A percentile compares a stretch with the other conserved stretches of the same genome.
Evolutionary conservation across 2,113 vertebrate species (phyloP).

Genomic region (Toxotes chatareus): DNA sequence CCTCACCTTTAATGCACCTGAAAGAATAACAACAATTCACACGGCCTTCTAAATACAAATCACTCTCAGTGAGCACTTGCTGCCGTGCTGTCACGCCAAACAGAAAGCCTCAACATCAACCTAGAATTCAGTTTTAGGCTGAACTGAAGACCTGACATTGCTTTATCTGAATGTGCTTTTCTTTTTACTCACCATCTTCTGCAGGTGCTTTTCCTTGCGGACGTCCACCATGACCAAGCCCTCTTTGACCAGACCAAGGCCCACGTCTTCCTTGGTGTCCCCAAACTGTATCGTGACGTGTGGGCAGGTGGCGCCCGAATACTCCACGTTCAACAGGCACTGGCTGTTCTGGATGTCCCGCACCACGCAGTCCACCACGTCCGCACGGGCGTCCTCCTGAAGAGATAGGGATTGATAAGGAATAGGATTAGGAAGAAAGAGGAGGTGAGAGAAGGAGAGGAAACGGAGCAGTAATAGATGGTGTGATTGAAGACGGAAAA

Average conservation of each 20-base stretch:
- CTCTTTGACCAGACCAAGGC: constrained; percentile 92
- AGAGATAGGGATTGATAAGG: neutral
- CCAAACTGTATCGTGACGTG: constrained; percentile 92
- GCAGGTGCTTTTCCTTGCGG: constrained; percentile 93
- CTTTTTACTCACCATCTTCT: constrained; percentile 89
- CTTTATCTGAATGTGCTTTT: neutral
- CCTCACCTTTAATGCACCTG: neutral
- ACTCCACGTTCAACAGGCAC: constrained; percentile 94
- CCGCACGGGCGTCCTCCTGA: constrained; percentile 91
- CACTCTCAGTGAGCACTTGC: neutral
- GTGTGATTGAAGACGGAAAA: neutral
- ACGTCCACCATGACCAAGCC: constrained; percentile 95
- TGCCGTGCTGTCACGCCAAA: neutral
- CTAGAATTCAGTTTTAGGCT: neutral
- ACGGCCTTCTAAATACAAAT: neutral
- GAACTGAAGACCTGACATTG: neutral
- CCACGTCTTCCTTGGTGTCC: constrained; percentile 93
- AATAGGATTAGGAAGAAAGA: neutral
- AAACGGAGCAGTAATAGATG: constrained; percentile 18
- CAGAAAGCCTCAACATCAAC: neutral
- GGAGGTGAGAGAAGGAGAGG: neutral
- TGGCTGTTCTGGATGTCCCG: constrained; percentile 95
- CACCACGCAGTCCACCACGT: constrained; percentile 92
- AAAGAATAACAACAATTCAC: neutral
- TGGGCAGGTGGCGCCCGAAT: constrained; percentile 85